phyloP scores from a whole-genome alignment of 2,888 invertebrate species.

The Fissipunctia ypsillon region DNA sequence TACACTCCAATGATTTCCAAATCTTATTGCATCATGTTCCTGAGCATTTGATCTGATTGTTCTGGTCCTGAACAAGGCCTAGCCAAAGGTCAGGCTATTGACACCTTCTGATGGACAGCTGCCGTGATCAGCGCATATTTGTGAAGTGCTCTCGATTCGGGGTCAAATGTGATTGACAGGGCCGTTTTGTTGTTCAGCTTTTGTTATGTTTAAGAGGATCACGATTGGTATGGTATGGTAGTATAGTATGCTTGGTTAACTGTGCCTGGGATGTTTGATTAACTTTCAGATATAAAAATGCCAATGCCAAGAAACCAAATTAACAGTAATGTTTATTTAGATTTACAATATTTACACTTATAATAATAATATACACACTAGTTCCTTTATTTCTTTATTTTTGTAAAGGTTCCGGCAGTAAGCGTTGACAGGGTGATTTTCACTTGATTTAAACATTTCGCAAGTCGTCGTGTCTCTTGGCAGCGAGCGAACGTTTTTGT shows the following conservation, averaged over 20 bases:
- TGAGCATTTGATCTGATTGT: conserved; percentile 57
- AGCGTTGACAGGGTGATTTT: no score
- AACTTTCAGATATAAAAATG: background rate
- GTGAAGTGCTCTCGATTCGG: conserved; percentile 53
- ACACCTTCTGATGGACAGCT: conserved; percentile 59
- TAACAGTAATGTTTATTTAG: background rate
- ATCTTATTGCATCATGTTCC: conserved; percentile 40
- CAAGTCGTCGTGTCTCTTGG: no score
- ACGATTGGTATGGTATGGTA: conserved; percentile 25
- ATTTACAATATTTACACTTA: background rate
- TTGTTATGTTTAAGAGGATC: conserved; percentile 33
- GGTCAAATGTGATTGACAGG: conserved; percentile 55
- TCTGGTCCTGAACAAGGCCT: conserved; percentile 45
- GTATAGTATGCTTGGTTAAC: conserved; percentile 14
- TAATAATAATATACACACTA: no score
- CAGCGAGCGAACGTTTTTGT: no score
- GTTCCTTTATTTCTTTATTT: no score
- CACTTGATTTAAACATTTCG: no score
- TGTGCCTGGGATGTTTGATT: background rate
- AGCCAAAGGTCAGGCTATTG: conserved; percentile 52
- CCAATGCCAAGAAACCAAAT: background rate
- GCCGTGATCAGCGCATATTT: conserved; percentile 60
- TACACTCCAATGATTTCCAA: conserved; percentile 16
- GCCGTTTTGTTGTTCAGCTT: conserved; percentile 36
- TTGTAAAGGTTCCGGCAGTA: no score